Percentiles rank a stretch among this genome's conserved stretches.
phyloP scores from a whole-genome alignment of 2,113 vertebrate species.

The Brachirus orientalis region DNA sequence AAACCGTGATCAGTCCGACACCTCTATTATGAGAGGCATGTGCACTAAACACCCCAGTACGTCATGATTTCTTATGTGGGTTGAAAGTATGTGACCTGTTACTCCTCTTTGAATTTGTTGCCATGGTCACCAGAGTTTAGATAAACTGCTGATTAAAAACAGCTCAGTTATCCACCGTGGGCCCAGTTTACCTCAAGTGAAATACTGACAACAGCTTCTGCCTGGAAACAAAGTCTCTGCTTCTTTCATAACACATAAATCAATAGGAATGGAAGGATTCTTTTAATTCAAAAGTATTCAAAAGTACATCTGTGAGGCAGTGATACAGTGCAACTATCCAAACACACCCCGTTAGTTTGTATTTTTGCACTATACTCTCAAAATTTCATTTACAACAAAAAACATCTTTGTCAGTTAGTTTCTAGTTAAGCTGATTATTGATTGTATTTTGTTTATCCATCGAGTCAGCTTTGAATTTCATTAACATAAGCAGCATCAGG shows the following conservation, averaged over 20 bases:
- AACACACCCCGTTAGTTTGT: not conserved
- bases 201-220: conserved; percentile 17
- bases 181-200: conserved; percentile 28
- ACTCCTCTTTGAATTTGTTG: conserved; percentile 58
- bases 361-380: too few species aligned
- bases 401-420: too few species aligned
- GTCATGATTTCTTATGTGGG: too few species aligned
- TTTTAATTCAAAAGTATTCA: not conserved
- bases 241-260: not conserved
- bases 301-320: too few species aligned
- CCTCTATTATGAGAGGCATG: not conserved
- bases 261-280: not conserved
- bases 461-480: not conserved
- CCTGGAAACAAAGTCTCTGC: conserved; percentile 7
- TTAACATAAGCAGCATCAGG: not conserved
- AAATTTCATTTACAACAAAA: too few species aligned
- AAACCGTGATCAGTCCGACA: not conserved
- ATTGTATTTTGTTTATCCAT: too few species aligned
- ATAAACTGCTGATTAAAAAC: conserved; percentile 59
- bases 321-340: not conserved
- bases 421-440: too few species aligned
- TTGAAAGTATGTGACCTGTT: conserved; percentile 7
- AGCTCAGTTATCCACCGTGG: conserved; percentile 50
- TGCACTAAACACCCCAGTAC: too few species aligned
- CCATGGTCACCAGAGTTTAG: conserved; percentile 57